Percentiles rank a stretch among this genome's conserved stretches.
These are phyloP conservation scores for Ophion ellenae DNA, from an alignment of 2,888 invertebrate species.

Conservation along the genomic window DNA sequence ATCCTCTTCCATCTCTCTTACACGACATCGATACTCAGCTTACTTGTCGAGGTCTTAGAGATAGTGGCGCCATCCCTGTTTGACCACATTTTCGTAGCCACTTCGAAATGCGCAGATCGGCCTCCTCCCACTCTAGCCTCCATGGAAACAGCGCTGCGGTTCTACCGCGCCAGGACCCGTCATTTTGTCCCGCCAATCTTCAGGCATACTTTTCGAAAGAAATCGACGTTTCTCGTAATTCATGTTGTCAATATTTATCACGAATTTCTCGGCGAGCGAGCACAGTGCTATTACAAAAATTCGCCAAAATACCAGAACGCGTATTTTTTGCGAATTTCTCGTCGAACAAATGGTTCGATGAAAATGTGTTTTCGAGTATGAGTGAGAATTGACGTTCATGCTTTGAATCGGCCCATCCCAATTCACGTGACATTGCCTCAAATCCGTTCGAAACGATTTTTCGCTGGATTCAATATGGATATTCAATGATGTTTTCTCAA, in stretches of 20 bases:
- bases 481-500: neutral
- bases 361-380: neutral
- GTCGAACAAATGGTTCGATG: neutral
- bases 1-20: too few relatives aligned
- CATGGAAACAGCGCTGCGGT: too few relatives aligned
- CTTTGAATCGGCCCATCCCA: neutral
- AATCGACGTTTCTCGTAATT: neutral
- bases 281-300: neutral
- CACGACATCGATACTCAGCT: too few relatives aligned
- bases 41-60: too few relatives aligned
- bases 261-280: neutral
- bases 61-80: too few relatives aligned
- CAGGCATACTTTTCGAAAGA: slow-evolving; percentile 25
- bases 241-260: neutral
- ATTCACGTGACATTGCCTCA: slow-evolving; percentile 10
- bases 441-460: neutral
- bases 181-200: slow-evolving; percentile 31
- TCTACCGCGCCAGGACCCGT: too few relatives aligned
- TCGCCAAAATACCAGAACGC: neutral
- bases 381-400: neutral
- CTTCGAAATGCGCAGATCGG: too few relatives aligned
- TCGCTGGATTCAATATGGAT: neutral
- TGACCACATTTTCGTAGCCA: too few relatives aligned
- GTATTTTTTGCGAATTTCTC: neutral
- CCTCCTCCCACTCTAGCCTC: too few relatives aligned